Evolutionary conservation across 2,888 invertebrate genomes (phyloP), one percentile per base, ranked within the genome.

Genomic region (Nasonovia ribisnigri): DNA sequence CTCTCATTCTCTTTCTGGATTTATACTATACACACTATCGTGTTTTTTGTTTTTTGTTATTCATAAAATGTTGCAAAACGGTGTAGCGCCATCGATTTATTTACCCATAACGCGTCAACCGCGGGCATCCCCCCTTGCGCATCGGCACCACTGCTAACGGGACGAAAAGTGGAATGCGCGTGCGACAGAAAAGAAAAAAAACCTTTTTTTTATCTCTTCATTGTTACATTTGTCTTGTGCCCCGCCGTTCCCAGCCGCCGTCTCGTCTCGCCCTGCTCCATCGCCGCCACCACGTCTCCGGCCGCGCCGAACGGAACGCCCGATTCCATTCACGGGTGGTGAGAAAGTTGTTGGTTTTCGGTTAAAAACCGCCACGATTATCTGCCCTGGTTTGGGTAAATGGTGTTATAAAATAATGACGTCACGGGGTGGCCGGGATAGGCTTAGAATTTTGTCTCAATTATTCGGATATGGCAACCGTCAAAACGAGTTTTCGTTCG

Each of bases 11-110:
- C 67, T 46, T 88, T 92, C 67, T 60, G 46, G 43, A 92, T 87
- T 87, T 87, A 57, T 87, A 36, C 84, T 54, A 43, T 88, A 92
- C 51, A 43, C 54, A 36, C 36, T 36, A 36, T 20, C 88, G 89
- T 93, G 43, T 89, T 93, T 93, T 89, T 89, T 92, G 48, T 26
- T 87, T 67, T 60, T 88, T 88, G 67, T 88, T 92, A 88, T 77
- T 92, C 87, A 67, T 92, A 88, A 92, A 92, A 91, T 46, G 91
- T 91, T 57, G 57, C 57, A 92, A 92, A 92, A 92, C 57, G 91
- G 91, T 48, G 87, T 51, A 92, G 36, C 57, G 46, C 60, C 86
- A 92, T 92, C 77, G 92, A 88, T 92, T 88, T 92, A 88, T 92
- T 92, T 88, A 67, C 67, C 60, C 87, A 87, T 92, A 92, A 86